Conservation (phyloP, 2,113 vertebrate genomes). For the Aegypius monachus region DNA sequence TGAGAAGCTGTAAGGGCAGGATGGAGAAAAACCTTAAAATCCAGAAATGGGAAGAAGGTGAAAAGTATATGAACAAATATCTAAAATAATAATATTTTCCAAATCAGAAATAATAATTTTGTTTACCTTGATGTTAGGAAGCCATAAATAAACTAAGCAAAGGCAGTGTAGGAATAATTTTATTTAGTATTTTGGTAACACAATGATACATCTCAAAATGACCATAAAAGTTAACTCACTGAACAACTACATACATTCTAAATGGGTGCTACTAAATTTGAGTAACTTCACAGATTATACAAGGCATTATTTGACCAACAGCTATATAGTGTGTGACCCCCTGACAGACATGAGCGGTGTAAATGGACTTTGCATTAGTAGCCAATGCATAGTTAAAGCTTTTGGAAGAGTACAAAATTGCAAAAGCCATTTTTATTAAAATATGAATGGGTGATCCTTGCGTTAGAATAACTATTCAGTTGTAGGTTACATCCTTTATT, state of each 20-base stretch:
- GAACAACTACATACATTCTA: conserved; percentile 9
- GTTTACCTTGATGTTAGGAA: background rate
- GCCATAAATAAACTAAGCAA: background rate
- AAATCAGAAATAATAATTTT: background rate
- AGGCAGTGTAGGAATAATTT: conserved; percentile 22
- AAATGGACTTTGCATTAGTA: conserved; percentile 19
- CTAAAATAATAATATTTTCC: background rate
- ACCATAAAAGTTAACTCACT: background rate
- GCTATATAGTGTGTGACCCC: background rate
- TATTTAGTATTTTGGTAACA: conserved; percentile 66
- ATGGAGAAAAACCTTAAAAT: background rate
- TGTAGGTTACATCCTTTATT: background rate
- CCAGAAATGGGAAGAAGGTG: background rate
- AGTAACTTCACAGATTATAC: background rate
- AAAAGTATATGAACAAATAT: background rate
- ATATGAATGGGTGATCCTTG: background rate
- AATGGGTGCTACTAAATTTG: background rate
- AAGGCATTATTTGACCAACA: background rate
- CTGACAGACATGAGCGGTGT: background rate
- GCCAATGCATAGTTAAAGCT: conserved; percentile 61
- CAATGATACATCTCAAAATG: background rate
- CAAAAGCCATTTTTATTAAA: conserved; percentile 15
- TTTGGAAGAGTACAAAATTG: conserved; percentile 42
- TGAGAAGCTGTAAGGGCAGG: background rate
- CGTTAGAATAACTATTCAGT: background rate